Conservation (phyloP, 2,888 invertebrate species). For the Drosophila emarginata region DNA sequence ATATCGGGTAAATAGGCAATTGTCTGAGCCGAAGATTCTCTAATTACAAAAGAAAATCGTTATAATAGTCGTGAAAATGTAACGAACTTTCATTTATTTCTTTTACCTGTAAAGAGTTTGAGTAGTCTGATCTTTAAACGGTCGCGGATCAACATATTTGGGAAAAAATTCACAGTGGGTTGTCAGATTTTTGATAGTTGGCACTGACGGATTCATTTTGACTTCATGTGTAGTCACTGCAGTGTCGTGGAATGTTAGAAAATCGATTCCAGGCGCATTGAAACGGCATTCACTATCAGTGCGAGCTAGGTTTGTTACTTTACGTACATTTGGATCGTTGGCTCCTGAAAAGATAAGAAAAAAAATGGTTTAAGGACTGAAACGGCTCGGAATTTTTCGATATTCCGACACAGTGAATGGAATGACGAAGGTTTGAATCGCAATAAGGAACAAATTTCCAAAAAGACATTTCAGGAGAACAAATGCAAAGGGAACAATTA, state of each 20-base stretch:
- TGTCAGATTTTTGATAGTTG: slow-evolving; percentile 35
- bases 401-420: not conserved
- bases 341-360: slow-evolving; percentile 43
- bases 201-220: slow-evolving; percentile 55
- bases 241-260: slow-evolving; percentile 31
- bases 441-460: no score
- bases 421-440: not conserved
- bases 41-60: slow-evolving; percentile 30
- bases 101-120: slow-evolving; percentile 80
- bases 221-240: slow-evolving; percentile 62
- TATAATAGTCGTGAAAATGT: not conserved
- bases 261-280: slow-evolving; percentile 56
- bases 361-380: not conserved
- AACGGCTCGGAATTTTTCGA: not conserved
- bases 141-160: slow-evolving; percentile 43
- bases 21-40: slow-evolving; percentile 82
- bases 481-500: no score
- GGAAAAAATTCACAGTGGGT: slow-evolving; percentile 60
- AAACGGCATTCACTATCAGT: slow-evolving; percentile 66
- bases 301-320: slow-evolving; percentile 42
- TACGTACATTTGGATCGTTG: slow-evolving; percentile 56
- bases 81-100: not conserved
- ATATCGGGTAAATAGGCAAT: slow-evolving; percentile 78
- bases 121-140: slow-evolving; percentile 71
- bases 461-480: no score